Base-by-base conservation (phyloP, 2,888 invertebrate species). In the Agrotis segetum region DNA sequence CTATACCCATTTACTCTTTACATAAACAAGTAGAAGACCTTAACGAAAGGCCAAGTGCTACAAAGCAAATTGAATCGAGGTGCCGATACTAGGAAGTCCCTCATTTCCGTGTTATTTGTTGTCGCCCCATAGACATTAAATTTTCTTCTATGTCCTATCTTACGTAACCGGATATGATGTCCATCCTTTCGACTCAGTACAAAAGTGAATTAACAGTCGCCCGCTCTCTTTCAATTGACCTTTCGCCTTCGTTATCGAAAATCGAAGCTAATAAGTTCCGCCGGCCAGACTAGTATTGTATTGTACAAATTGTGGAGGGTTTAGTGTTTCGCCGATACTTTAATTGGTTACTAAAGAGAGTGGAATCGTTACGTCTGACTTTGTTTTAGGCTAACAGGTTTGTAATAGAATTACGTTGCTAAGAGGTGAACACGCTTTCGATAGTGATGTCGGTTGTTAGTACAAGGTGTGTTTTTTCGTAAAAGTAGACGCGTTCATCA, bases 61-160 rank as follows among this genome's bases (percentile, higher is more conserved):
- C 92, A 90, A 92, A 93, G 93, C 85, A 92, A 94, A 94, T 94
- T 92, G 93, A 91, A 93, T 93, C 89, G 90, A 92, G 91, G 93
- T 93, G 93, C 91, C 92, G 89, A 94, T 94, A 90, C 91, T 87
- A 89, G 95, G 95, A 95, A 94, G 94, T 91, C 89, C 93, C 94
- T 94, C 94, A 95, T 95, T 95, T 95, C 94, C 95, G 91, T 91
- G 88, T 79, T 92, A 93, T 93, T 94, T 94, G 94, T 94, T 92
- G 93, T 89, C 91, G 89, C 83, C 88, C 89, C 79, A 88, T 90
- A 89, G 88, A 91, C 92, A 93, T 93, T 93, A 94, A 91, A 93
- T 93, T 94, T 93, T 93, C 91, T 92, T 92, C 88, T 89, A 79
- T 84, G 82, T 85, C 85, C 91, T 89, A 88, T 92, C 89, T 88